Conservation (phyloP, 2,113 vertebrate genomes). For the Pantherophis guttatus region DNA sequence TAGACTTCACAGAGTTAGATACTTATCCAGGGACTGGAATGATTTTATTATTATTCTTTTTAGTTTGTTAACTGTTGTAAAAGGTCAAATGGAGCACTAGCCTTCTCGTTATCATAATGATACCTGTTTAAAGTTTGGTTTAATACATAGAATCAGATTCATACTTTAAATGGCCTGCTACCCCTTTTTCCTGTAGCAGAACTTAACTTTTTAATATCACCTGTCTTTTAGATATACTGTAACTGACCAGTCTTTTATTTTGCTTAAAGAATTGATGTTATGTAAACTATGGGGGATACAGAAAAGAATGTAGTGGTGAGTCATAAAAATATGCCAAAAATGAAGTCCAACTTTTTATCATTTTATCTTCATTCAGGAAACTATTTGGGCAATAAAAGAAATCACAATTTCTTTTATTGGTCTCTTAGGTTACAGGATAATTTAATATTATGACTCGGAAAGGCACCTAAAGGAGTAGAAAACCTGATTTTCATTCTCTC, state of each 20-base stretch:
- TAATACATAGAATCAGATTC: background rate
- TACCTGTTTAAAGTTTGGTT: background rate
- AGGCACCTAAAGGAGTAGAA: background rate
- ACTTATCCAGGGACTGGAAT: background rate
- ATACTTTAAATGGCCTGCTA: background rate
- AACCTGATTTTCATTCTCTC: background rate
- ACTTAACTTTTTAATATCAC: background rate
- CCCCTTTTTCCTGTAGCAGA: background rate
- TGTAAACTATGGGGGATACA: background rate
- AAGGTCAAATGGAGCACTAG: background rate
- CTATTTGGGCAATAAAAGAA: conserved; percentile 1
- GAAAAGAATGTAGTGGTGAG: background rate
- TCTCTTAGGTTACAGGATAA: background rate
- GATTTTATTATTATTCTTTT: background rate
- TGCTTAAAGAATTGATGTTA: background rate
- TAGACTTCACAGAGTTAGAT: background rate
- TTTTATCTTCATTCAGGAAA: background rate
- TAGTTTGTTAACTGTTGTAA: background rate
- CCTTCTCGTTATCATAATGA: background rate
- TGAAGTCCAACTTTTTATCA: conserved; percentile 21
- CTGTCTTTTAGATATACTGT: background rate
- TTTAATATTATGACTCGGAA: conserved; percentile 14
- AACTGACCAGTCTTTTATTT: conserved; percentile 15
- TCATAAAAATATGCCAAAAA: conserved; percentile 1
- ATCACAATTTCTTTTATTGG: background rate